Conservation (phyloP, 2,888 invertebrate genomes). For the Apeira syringaria region DNA sequence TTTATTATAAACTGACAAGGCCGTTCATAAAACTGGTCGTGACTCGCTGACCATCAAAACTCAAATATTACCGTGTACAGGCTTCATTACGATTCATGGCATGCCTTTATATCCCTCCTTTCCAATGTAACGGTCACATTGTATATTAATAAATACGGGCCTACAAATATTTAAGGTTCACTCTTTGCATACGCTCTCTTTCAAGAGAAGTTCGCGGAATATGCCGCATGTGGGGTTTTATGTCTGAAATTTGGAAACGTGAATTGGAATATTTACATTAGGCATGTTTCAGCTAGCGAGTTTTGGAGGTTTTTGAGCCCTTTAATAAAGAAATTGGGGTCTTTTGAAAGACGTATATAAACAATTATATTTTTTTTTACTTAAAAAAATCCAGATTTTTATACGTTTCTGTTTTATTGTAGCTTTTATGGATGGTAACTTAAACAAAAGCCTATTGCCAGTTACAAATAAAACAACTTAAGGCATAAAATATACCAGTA, state of each 20-base stretch:
- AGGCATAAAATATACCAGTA: no score
- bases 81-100: constrained; percentile 62
- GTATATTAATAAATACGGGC: constrained; percentile 20
- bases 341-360: no score
- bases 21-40: constrained; percentile 51
- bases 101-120: constrained; percentile 39
- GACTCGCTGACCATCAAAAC: constrained; percentile 40
- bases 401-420: no score
- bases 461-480: no score
- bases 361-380: no score
- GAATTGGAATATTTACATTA: not conserved
- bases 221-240: not conserved
- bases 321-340: no score
- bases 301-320: no score
- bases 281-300: not conserved
- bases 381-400: no score
- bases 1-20: constrained; percentile 37
- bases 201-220: constrained; percentile 2
- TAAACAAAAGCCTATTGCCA: no score
- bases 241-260: not conserved
- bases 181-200: constrained; percentile 18
- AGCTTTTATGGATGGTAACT: no score
- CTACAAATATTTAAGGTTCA: constrained; percentile 18
- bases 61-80: constrained; percentile 51
- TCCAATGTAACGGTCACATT: constrained; percentile 26